Conservation (phyloP, 2,888 invertebrate species). For the Hypena proboscidalis region DNA sequence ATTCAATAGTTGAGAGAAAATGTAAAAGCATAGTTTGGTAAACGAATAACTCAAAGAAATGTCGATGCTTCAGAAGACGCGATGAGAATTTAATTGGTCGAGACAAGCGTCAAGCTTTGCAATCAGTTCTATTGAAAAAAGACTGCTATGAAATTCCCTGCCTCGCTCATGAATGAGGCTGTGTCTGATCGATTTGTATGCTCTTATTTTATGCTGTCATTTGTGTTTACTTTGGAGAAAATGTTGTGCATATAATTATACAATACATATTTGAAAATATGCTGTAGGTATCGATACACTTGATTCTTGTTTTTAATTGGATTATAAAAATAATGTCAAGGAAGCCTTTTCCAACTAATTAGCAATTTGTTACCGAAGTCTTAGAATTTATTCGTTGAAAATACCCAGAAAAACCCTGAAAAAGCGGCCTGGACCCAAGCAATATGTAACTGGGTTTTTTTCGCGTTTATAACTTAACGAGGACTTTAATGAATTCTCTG, state of each 20-base stretch:
- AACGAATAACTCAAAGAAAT: constrained; percentile 21
- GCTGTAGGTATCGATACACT: too few relatives aligned
- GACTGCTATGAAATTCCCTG: not conserved
- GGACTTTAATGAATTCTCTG: constrained; percentile 3
- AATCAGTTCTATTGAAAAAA: not conserved
- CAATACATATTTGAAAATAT: too few relatives aligned
- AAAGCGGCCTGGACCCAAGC: constrained; percentile 16
- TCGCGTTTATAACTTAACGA: constrained; percentile 14
- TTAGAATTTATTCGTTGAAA: too few relatives aligned
- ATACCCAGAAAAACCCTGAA: too few relatives aligned
- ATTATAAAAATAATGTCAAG: too few relatives aligned
- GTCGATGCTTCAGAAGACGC: constrained; percentile 5
- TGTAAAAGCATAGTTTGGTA: too few relatives aligned
- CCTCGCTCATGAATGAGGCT: not conserved
- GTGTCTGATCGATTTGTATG: constrained; percentile 1
- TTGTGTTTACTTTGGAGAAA: too few relatives aligned
- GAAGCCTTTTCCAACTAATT: too few relatives aligned
- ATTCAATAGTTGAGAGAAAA: not conserved
- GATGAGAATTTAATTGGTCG: constrained; percentile 14
- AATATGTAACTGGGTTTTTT: constrained; percentile 18
- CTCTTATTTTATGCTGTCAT: too few relatives aligned
- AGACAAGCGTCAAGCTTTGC: constrained; percentile 1
- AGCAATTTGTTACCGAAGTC: too few relatives aligned
- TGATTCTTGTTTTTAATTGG: too few relatives aligned
- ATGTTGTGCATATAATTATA: too few relatives aligned